These are phyloP conservation scores for Aurelia coerulea DNA, from an alignment of 30 jellyfish, hydroid and myxozoan genomes.

Conservation along the genomic window DNA sequence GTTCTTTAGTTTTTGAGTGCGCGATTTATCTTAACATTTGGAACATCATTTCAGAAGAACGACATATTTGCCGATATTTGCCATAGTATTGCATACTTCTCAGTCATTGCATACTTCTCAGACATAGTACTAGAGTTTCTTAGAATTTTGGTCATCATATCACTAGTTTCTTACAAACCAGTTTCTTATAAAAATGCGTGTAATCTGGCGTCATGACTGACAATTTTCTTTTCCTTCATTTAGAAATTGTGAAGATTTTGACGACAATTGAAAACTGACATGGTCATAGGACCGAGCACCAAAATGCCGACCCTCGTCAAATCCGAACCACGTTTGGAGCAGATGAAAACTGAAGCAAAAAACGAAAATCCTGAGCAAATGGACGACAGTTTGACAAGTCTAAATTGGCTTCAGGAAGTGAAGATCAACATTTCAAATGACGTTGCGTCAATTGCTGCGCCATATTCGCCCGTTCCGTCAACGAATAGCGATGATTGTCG, in stretches of 20 bases:
- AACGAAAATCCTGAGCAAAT: conserved; percentile 28
- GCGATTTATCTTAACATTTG: too few relatives aligned
- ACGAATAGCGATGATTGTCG: conserved; percentile 87
- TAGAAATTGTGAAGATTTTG: too few relatives aligned
- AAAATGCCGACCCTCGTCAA: conserved; percentile 43
- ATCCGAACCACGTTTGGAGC: conserved; percentile 20
- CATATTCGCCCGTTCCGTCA: conserved; percentile 98
- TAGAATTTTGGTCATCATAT: too few relatives aligned
- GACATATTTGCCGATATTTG: too few relatives aligned
- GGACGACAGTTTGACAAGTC: conserved; percentile 96
- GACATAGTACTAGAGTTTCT: too few relatives aligned
- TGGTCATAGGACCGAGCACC: not conserved
- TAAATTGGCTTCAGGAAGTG: conserved; percentile 96
- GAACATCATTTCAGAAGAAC: too few relatives aligned
- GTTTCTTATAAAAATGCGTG: too few relatives aligned
- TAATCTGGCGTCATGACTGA: not conserved
- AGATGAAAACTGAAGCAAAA: conserved; percentile 27
- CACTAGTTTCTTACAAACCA: not conserved
- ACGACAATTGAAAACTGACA: not conserved
- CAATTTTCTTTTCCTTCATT: not conserved
- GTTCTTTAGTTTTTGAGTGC: too few relatives aligned
- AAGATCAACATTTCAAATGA: conserved; percentile 81
- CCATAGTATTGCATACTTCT: too few relatives aligned
- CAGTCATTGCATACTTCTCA: too few relatives aligned
- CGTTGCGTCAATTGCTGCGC: conserved; percentile 70